These are phyloP conservation scores for Boleophthalmus pectinirostris DNA, from an alignment of 2,113 vertebrate species.

Conservation along the genomic window DNA sequence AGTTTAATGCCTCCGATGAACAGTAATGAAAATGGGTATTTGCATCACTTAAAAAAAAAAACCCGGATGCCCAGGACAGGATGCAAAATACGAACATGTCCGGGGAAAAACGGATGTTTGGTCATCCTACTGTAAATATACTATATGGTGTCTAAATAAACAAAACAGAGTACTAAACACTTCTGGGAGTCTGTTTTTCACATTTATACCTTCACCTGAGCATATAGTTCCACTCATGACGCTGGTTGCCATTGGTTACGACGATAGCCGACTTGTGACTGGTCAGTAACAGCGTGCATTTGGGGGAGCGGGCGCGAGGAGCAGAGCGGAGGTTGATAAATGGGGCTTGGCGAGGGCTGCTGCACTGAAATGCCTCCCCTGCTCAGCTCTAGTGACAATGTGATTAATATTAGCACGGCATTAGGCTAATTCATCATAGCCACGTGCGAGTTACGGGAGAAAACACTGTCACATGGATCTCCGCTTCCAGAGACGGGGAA, in stretches of 20 bases:
- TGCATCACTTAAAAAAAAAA: no score
- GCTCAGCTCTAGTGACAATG: constrained; percentile 76
- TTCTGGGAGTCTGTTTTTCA: neutral
- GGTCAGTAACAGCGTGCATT: constrained; percentile 65
- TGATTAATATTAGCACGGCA: constrained; percentile 79
- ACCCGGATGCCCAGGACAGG: no score
- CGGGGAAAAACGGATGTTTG: no score
- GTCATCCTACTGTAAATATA: no score
- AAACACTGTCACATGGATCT: constrained; percentile 64
- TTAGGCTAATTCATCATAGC: constrained; percentile 77
- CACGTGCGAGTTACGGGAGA: constrained; percentile 62
- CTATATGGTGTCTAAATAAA: no score
- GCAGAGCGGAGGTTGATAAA: constrained; percentile 73
- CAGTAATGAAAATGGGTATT: no score
- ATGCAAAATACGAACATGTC: no score
- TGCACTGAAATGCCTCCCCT: constrained; percentile 70
- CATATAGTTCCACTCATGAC: constrained; percentile 23
- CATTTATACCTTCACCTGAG: constrained; percentile 7
- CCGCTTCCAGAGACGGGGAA: constrained; percentile 33
- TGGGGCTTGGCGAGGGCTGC: constrained; percentile 64
- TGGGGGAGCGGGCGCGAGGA: constrained; percentile 55
- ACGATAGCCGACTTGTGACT: constrained; percentile 42
- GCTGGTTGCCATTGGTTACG: constrained; percentile 34
- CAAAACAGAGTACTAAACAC: neutral
- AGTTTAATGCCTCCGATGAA: no score